Evolutionary conservation across 2,113 vertebrate genomes (phyloP), one percentile per base, ranked within the genome.

Genomic region (Zapus hudsonius): DNA sequence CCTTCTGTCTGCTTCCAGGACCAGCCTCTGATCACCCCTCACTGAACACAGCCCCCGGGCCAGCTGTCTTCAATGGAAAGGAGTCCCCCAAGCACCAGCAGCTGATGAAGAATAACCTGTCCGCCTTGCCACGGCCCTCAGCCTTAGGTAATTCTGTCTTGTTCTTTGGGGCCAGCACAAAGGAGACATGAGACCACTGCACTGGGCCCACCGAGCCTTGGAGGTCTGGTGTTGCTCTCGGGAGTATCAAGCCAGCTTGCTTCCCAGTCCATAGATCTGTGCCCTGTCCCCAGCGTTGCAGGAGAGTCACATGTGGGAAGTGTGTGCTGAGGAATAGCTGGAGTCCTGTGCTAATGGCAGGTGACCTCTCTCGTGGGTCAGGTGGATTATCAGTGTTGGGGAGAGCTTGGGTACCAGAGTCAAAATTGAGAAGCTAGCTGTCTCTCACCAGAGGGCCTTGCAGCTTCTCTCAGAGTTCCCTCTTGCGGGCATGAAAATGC

Each of bases 61-160:
- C 98, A 11, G 92, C 97, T 55, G 91, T 97, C 95, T 98, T 98
- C 96, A 99, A 99, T 17, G 98, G 98, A 95, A 98, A 95, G 94
- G 98, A 99, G 40, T 97, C 98, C 12, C 97, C 98, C 29, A 97
- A 97, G 82, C 85, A 93, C 27, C 98, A 98, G 75, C 98, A 98
- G 5, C 9, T 98, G 93, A 84, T 91, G 79, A 98, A 98, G 96
- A 98, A 66, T 82, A 98, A 93, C 92, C 83, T 96, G 40, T 88
- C 96, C 11, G 61, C 95, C 40, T 82, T 97, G 74, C 97, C 98
- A 2, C 99, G 98, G 96, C 98, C 98, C 84, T 96, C 98, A 0
- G 97, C 98, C 1, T 97, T 98, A 98, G 99, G 99, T 98, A 98
- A 9, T 31, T 7, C 59, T 52, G 27, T 33, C 47, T n/a, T 36